phyloP scores from a whole-genome alignment of 2,113 vertebrate genomes.

The Oxygymnocypris stewartii region DNA sequence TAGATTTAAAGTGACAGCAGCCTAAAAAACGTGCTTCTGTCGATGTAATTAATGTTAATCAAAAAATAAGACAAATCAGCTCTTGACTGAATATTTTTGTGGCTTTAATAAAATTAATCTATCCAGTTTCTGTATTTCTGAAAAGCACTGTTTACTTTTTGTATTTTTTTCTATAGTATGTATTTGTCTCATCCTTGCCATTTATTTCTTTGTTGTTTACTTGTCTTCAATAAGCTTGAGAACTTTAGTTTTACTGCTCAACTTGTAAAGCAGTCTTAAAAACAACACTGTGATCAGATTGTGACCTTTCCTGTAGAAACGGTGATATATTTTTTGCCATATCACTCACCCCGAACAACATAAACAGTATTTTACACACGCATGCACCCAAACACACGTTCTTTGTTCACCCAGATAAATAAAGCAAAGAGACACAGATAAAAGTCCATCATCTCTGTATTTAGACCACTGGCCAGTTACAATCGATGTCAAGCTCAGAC shows the following conservation, averaged over 20 bases:
- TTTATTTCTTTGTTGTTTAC: neutral
- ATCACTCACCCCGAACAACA: neutral
- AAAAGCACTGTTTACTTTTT: too few relatives aligned
- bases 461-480: neutral
- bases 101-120: too few relatives aligned
- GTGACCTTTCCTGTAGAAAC: neutral
- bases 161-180: too few relatives aligned
- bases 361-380: neutral
- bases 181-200: neutral
- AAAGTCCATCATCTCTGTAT: slow-evolving; percentile 19
- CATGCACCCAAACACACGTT: neutral
- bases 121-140: too few relatives aligned
- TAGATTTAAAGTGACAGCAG: too few relatives aligned
- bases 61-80: too few relatives aligned
- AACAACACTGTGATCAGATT: neutral
- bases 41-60: too few relatives aligned
- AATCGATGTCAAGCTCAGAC: slow-evolving; percentile 21
- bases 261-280: neutral
- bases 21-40: too few relatives aligned
- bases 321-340: neutral
- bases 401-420: neutral
- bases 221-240: neutral
- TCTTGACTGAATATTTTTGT: too few relatives aligned
- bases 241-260: neutral
- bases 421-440: neutral